These are phyloP conservation scores for Monoplex corrugatus DNA, from an alignment of 2,888 invertebrate species.

Conservation along the genomic window DNA sequence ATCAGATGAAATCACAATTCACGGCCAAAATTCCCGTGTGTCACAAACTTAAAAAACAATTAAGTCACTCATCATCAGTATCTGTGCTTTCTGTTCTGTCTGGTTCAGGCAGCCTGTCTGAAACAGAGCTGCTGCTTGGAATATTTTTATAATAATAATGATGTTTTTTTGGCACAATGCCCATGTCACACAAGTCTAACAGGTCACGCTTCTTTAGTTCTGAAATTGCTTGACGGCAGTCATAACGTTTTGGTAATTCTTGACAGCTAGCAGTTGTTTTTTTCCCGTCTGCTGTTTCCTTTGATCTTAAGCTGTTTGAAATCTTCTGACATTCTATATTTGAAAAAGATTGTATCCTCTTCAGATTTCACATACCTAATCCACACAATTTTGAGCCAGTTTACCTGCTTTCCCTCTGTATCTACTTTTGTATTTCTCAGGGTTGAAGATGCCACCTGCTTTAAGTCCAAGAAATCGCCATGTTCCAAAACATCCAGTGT, in stretches of 20 bases:
- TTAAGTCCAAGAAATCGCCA: conserved; percentile 12
- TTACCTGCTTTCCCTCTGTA: conserved; percentile 15
- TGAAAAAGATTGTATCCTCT: conserved; percentile 21
- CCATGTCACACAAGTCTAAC: too few species aligned
- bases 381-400: conserved; percentile 34
- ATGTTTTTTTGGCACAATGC: conserved; percentile 9
- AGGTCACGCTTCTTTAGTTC: conserved; percentile 19
- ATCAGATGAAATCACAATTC: too few species aligned
- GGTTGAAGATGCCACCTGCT: conserved; percentile 26
- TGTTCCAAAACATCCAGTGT: conserved; percentile 4
- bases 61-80: conserved; percentile 8
- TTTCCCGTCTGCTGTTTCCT: background rate
- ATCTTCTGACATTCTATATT: conserved; percentile 29
- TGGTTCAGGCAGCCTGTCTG: conserved; percentile 26
- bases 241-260: background rate
- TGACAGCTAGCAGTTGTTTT: background rate
- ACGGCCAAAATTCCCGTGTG: too few species aligned
- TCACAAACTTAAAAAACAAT: background rate
- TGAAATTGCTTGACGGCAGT: background rate
- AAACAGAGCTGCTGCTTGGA: background rate
- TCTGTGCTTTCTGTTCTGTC: conserved; percentile 27
- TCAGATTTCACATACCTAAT: conserved; percentile 27
- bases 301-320: conserved; percentile 18
- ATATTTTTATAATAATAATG: background rate
- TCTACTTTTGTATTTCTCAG: background rate